Conservation (phyloP, 2,797 vertebrate genomes). For the Tokudaia muenninki region DNA sequence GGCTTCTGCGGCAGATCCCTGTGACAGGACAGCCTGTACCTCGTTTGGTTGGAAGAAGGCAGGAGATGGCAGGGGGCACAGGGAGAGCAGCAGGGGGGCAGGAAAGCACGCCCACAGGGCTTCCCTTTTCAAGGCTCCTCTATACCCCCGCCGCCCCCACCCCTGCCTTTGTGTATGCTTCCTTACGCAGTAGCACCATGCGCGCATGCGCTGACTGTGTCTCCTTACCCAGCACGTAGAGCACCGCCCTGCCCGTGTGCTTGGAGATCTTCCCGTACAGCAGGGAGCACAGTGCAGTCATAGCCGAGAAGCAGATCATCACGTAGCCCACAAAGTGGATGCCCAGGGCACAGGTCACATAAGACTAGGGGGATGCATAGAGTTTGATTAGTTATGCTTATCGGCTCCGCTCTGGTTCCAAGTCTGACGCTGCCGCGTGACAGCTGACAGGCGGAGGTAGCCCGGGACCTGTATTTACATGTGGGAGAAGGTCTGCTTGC, state of each 20-base stretch:
- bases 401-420: neutral
- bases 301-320: constrained; percentile 96
- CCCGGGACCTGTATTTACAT: accelerated
- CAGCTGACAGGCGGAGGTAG: accelerated
- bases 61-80: neutral
- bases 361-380: constrained; percentile 89
- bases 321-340: constrained; percentile 94
- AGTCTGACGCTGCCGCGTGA: neutral
- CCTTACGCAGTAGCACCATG: no score
- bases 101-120: neutral
- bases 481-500: neutral
- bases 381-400: neutral
- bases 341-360: constrained; percentile 94
- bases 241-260: constrained; percentile 90
- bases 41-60: neutral
- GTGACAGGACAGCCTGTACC: no score
- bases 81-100: no score
- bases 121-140: neutral
- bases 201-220: accelerated
- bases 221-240: constrained; percentile 92
- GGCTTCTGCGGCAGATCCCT: neutral
- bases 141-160: no score
- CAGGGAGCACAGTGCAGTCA: constrained; percentile 92
- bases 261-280: constrained; percentile 92
- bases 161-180: no score